phyloP scores from a whole-genome alignment of 1,140 invertebrate species.

The Macrobrachium nipponense region DNA sequence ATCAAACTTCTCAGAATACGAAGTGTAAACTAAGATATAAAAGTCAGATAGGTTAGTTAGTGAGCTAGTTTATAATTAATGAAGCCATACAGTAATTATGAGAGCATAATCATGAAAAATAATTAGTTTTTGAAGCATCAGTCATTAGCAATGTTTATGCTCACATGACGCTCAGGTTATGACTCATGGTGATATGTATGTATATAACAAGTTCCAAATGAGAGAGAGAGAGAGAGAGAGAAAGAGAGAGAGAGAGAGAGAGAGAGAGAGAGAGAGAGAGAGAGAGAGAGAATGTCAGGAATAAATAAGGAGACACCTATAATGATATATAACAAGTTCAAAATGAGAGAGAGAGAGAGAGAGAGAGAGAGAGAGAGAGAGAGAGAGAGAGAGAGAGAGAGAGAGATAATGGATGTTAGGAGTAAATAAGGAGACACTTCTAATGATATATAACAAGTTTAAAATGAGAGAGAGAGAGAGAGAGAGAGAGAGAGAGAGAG shows the following conservation, averaged over 20 bases:
- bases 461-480: slow-evolving; percentile 13
- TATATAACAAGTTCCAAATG: too few species aligned
- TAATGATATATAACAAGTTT: background rate
- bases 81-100: too few species aligned
- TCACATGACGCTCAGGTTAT: too few species aligned
- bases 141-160: too few species aligned
- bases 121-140: too few species aligned
- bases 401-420: slow-evolving; percentile 6
- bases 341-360: slow-evolving; percentile 19
- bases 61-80: too few species aligned
- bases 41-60: too few species aligned
- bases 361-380: background rate
- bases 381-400: background rate
- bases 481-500: slow-evolving; percentile 1
- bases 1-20: too few species aligned
- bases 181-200: too few species aligned
- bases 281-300: background rate
- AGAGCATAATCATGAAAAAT: too few species aligned
- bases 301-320: background rate
- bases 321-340: background rate
- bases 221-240: slow-evolving; percentile 6
- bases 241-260: background rate
- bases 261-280: background rate
- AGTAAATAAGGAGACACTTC: background rate
- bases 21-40: too few species aligned